Conservation (phyloP, 2,888 invertebrate genomes). For the Itoplectis maculator region DNA sequence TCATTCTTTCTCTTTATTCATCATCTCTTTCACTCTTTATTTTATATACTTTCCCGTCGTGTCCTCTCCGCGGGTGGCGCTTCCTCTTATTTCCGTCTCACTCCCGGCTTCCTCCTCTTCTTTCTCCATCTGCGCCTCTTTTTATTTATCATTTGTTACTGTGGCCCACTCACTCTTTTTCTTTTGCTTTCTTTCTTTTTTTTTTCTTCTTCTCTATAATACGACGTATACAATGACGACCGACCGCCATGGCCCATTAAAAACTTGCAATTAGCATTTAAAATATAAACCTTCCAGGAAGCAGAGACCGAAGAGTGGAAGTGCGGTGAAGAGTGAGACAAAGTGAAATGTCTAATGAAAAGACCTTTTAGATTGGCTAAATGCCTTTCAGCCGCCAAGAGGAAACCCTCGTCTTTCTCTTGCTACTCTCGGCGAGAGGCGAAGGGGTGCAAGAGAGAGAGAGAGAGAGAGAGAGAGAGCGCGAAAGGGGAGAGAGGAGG, state of each 20-base stretch:
- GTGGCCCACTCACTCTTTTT: constrained; percentile 58
- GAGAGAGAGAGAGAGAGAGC: constrained; percentile 4
- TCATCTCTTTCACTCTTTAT: constrained; percentile 36
- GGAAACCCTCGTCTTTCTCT: constrained; percentile 63
- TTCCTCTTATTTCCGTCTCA: constrained; percentile 63
- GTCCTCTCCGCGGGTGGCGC: constrained; percentile 61
- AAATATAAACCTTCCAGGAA: constrained; percentile 79
- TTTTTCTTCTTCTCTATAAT: constrained; percentile 50
- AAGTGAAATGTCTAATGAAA: constrained; percentile 84
- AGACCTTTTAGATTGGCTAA: constrained; percentile 83
- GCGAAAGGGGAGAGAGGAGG: too few species aligned
- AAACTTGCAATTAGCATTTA: constrained; percentile 84
- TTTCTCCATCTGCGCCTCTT: constrained; percentile 44
- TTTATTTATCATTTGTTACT: constrained; percentile 62
- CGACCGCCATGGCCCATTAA: constrained; percentile 80
- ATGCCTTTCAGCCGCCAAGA: constrained; percentile 82
- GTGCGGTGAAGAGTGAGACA: constrained; percentile 74
- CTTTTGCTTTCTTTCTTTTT: constrained; percentile 40
- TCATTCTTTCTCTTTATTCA: constrained; percentile 39
- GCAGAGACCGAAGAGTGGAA: constrained; percentile 53
- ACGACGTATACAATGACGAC: constrained; percentile 70
- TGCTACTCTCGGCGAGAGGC: constrained; percentile 51
- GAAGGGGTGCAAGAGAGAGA: constrained; percentile 29
- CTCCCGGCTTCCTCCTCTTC: constrained; percentile 25
- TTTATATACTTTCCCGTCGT: constrained; percentile 48